A percentile compares a stretch with the other conserved stretches of the same genome.
Conservation (phyloP, 1,140 invertebrate genomes). For the Drosophila elegans region DNA sequence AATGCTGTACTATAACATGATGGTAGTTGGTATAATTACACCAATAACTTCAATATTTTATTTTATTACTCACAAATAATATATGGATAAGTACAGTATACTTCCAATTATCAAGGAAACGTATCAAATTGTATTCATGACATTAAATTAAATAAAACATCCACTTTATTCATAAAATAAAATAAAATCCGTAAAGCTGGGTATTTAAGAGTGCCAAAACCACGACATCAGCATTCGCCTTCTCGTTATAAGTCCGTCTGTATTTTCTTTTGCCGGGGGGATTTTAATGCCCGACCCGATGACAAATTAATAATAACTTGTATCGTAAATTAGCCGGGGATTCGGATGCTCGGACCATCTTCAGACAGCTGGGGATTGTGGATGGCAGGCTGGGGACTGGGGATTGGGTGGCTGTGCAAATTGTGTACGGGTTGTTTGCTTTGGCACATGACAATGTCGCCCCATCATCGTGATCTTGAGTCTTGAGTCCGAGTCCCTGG, state of each 20-base stretch:
- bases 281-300: slow-evolving; percentile 61
- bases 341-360: slow-evolving; percentile 26
- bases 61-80: no score
- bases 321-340: slow-evolving; percentile 76
- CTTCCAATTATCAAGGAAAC: no score
- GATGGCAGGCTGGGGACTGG: no score
- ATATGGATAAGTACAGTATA: no score
- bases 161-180: no score
- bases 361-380: slow-evolving; percentile 43
- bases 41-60: no score
- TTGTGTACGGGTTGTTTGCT: slow-evolving; percentile 37
- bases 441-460: slow-evolving; percentile 49
- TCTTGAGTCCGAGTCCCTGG: slow-evolving; percentile 18
- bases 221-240: background rate
- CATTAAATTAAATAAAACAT: background rate
- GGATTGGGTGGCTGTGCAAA: slow-evolving; percentile 14
- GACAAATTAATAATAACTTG: slow-evolving; percentile 84
- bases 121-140: no score
- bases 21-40: no score
- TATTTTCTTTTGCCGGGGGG: slow-evolving; percentile 30
- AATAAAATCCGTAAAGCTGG: no score
- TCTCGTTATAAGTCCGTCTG: slow-evolving; percentile 36
- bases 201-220: background rate
- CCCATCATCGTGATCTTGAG: slow-evolving; percentile 14
- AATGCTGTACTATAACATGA: no score